Evolutionary conservation across 2,888 invertebrate genomes (phyloP).

Genomic region (Atrina japonica): DNA sequence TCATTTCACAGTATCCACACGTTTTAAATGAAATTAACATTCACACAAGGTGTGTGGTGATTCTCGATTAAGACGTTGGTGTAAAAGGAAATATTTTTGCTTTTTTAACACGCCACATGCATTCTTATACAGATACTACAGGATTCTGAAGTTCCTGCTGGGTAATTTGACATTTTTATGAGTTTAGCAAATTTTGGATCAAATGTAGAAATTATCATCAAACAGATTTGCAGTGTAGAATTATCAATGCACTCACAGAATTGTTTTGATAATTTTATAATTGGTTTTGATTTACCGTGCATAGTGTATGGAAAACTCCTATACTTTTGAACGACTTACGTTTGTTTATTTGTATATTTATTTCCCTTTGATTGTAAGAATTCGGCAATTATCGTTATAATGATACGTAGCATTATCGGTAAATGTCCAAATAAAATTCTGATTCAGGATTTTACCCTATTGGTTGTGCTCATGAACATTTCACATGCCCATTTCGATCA

Average conservation of each 20-base stretch:
- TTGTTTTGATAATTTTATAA: constrained; percentile 42
- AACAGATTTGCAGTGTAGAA: constrained; percentile 22
- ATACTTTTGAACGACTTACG: too few relatives aligned
- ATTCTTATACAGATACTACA: not conserved
- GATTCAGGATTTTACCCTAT: too few relatives aligned
- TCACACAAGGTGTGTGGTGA: constrained; percentile 5
- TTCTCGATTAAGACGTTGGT: not conserved
- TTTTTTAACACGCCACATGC: constrained; percentile 12
- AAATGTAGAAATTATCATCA: constrained; percentile 39
- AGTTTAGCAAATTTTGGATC: constrained; percentile 36
- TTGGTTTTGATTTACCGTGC: constrained; percentile 33
- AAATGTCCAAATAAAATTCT: too few relatives aligned
- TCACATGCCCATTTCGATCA: too few relatives aligned
- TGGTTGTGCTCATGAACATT: too few relatives aligned
- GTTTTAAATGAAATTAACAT: not conserved
- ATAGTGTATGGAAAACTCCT: constrained; percentile 9
- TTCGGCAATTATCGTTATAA: too few relatives aligned
- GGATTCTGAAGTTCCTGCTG: not conserved
- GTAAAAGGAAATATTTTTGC: not conserved
- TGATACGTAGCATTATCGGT: too few relatives aligned
- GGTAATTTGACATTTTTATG: constrained; percentile 33
- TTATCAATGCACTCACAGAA: constrained; percentile 26
- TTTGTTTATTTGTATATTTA: too few relatives aligned
- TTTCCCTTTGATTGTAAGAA: too few relatives aligned
- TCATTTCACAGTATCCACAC: constrained; percentile 1